These are phyloP conservation scores for Lepidocyrtoides sp. DNA, from an alignment of 2,888 invertebrate genomes.

Conservation along the genomic window DNA sequence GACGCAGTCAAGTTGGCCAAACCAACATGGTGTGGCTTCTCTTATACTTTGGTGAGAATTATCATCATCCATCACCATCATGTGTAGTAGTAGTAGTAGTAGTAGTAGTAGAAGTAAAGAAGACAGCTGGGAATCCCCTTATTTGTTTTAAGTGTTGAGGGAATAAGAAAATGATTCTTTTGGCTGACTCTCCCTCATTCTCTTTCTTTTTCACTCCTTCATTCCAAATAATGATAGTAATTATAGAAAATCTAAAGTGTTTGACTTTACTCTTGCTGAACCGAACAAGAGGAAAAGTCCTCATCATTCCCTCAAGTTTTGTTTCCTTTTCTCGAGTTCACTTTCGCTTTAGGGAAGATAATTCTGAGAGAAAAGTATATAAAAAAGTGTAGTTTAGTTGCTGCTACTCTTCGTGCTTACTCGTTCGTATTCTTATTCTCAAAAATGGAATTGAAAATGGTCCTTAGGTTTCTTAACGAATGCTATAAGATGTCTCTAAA, in stretches of 20 bases:
- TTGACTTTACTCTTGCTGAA: conserved; percentile 54
- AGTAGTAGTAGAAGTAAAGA: background rate
- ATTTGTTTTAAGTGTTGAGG: conserved; percentile 62
- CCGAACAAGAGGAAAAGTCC: background rate
- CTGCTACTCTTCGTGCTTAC: background rate
- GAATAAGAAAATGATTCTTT: conserved; percentile 68
- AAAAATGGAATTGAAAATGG: conserved; percentile 38
- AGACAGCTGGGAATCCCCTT: conserved; percentile 45
- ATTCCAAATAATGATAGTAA: conserved; percentile 78
- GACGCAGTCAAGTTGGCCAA: background rate
- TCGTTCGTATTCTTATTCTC: conserved; percentile 12
- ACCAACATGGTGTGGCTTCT: background rate
- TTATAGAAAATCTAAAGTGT: conserved; percentile 77
- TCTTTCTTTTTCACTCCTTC: conserved; percentile 28
- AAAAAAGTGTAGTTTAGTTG: background rate
- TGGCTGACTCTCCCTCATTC: conserved; percentile 19
- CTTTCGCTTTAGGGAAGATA: background rate
- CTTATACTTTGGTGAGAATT: background rate
- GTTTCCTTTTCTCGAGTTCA: conserved; percentile 10
- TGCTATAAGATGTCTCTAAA: background rate
- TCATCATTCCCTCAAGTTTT: background rate
- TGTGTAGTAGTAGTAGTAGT: too few species aligned
- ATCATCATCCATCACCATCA: too few species aligned
- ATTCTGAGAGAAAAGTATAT: conserved; percentile 6
- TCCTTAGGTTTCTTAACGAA: conserved; percentile 10